Evolutionary conservation across 2,888 invertebrate species (phyloP), one percentile per base, ranked within the genome.

Genomic region (Eupithecia exiguata): DNA sequence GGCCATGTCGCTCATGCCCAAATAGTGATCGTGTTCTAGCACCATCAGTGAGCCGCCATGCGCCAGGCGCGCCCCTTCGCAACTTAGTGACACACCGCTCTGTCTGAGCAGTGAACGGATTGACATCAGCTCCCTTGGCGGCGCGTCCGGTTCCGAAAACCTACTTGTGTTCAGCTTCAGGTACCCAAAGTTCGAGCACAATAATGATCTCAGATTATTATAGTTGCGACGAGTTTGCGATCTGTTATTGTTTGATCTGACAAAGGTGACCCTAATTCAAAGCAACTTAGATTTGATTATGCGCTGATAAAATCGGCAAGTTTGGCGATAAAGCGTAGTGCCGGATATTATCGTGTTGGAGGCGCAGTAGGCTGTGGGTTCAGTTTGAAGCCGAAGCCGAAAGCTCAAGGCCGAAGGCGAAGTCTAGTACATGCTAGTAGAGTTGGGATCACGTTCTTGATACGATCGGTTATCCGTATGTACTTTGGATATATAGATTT

Each of bases 301-400:
- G 77, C 77, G 77, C 61, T 72, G 70, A 77, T 76, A 72, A 74
- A 80, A 77, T 76, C 70, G 74, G 53, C 72, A 80, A 80, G 79
- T 80, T 79, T 21, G 63, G 35, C 75, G 71, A 78, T 80, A 80
- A 79, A 76, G 46, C 72, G 62, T 71, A 74, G 69, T 70, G 69
- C 68, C 58, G 58, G 58, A 58, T 58, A 58, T 58, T 25, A 58
- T 58, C 58, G 58, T 25, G 25, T 58, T 25, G 58, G 21, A 21
- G 53, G 53, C 53, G 9, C 4, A 5, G n/a, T 9, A n/a, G 49
- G 9, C 49, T 49, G 10, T 9, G 53, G 21, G 7, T 9, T 53
- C 21, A 2, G 49, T 49, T 7, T n/a, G 6, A 21, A 53, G 21
- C 21, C 53, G 53, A 53, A 53, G 21, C 53, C 53, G 21, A 53